phyloP scores from a whole-genome alignment of 2,113 vertebrate genomes.

The Pteruthius melanotis region DNA sequence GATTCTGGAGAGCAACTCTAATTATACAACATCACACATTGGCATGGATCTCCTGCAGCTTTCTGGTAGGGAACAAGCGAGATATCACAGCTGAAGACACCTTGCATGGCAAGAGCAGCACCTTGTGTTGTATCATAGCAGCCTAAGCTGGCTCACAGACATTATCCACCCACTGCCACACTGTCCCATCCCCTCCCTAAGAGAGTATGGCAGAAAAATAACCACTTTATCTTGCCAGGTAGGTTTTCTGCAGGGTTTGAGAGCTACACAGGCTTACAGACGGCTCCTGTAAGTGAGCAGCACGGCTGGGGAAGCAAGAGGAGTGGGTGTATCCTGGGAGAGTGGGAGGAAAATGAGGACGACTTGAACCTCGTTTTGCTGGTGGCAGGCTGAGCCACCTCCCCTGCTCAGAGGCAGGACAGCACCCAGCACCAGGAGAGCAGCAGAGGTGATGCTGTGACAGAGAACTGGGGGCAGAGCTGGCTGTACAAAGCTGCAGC shows the following conservation, averaged over 20 bases:
- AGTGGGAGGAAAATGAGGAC: background rate
- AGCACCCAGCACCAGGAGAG: background rate
- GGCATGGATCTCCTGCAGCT: conserved; percentile 24
- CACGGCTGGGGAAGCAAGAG: background rate
- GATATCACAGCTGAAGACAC: conserved; percentile 12
- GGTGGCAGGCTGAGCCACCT: background rate
- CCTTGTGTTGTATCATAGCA: background rate
- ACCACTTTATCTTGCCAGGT: background rate
- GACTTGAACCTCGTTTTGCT: background rate
- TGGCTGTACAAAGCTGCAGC: background rate
- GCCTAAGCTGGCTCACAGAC: background rate
- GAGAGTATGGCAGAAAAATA: background rate
- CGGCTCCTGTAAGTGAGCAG: background rate
- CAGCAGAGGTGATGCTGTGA: background rate
- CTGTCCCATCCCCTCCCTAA: background rate
- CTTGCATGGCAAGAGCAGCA: background rate
- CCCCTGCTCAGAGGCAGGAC: background rate
- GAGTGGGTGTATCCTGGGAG: background rate
- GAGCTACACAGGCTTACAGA: background rate
- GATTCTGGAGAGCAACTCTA: background rate
- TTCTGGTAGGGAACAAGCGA: background rate
- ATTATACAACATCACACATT: conserved; percentile 1
- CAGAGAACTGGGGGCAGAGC: background rate
- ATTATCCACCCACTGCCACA: background rate
- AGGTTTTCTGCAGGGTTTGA: background rate